Evolutionary conservation across 1,140 invertebrate species (phyloP), one percentile per base, ranked within the genome.

Genomic region (Pseudachorutes palmiensis): DNA sequence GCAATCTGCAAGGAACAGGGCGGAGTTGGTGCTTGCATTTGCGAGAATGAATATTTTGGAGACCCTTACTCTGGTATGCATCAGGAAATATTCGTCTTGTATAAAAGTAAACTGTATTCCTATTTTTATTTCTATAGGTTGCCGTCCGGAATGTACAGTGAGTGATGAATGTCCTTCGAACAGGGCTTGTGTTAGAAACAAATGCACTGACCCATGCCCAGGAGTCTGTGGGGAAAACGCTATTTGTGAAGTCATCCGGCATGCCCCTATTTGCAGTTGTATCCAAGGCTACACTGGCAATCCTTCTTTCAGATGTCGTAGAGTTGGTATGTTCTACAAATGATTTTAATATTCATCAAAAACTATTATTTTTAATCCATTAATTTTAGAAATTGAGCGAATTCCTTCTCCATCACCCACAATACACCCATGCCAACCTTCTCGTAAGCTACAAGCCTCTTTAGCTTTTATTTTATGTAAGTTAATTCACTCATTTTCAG

Each of bases 141-240:
- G 86, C 74, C 79, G 84, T 74, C 86, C 87, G 5, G 86, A 88
- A 78, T 88, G 74, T 57, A 70, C 70, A 30, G 55, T 75, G 24
- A 76, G 75, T 69, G 70, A 75, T 29, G 63, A 58, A 9, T 64
- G 63, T 65, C 80, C 90, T 89, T 28, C 94, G 90, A 74, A 80
- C 82, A 64, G 86, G 88, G 72, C 86, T 88, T 74, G 65, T 31
- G 62, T 64, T 24, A 67, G 64, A 66, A 82, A 84, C 30, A 84
- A 81, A 70, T 89, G 87, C 75, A 77, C 80, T 64, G 83, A 91
- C 76, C 88, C 59, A 62, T 66, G 65, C 64, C 76, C 12, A 75
- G 77, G 58, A 64, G 86, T 70, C 51, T 94, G 91, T 74, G 91
- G 91, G 29, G 84, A 88, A 32, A 91, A 92, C 75, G 89, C 91